Evolutionary conservation across 2,797 vertebrate species (phyloP).

Genomic region (Coccyzus lansbergi): DNA sequence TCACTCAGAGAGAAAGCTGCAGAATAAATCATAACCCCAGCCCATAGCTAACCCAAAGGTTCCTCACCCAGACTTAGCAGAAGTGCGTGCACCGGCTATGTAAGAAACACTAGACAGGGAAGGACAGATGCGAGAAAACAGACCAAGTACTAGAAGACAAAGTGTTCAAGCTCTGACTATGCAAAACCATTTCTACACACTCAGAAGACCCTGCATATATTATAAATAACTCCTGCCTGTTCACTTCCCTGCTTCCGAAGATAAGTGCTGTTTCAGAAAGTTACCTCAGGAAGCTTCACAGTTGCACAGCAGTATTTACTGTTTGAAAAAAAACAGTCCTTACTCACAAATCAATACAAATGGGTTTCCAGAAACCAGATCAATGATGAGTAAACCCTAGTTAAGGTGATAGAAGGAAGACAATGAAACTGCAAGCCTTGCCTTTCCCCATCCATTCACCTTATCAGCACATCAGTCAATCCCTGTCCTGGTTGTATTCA

Average conservation of each 20-base stretch:
- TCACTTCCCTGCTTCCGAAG: background rate
- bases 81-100: background rate
- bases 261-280: background rate
- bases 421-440: slow-evolving; percentile 53
- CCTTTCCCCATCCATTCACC: background rate
- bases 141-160: background rate
- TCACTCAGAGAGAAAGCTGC: background rate
- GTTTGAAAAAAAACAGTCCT: background rate
- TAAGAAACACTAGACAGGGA: background rate
- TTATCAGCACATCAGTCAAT: slow-evolving; percentile 32
- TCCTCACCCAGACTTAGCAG: slow-evolving; percentile 6
- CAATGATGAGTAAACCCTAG: background rate
- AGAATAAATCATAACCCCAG: background rate
- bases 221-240: background rate
- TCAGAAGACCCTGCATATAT: background rate
- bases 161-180: background rate
- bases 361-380: background rate
- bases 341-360: background rate
- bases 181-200: background rate
- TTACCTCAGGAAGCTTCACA: background rate
- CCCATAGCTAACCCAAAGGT: background rate
- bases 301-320: background rate
- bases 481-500: background rate
- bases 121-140: background rate
- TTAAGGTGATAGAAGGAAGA: background rate